Base-by-base conservation (phyloP, 2,888 invertebrate species). In the Heterodera filipjevi region DNA sequence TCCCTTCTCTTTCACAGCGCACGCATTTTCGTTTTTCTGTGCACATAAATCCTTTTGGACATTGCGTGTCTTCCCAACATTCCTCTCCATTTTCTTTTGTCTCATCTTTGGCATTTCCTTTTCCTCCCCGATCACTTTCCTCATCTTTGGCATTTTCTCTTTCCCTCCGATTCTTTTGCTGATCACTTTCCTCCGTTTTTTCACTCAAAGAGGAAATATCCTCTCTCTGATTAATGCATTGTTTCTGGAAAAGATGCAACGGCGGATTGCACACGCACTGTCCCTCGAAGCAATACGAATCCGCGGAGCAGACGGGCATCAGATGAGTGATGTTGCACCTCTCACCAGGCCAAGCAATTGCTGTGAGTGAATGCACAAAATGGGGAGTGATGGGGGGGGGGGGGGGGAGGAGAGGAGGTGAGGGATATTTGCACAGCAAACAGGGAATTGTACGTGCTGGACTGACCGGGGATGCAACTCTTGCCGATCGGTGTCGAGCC, bases 391-490 rank as follows among this genome's bases (percentile, higher is more conserved):
- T 30, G 46, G 30, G 30, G 14, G 32, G 49, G 44, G 71, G 71
- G 49, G 19, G 35, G 68, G 68, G 19, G 35, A 10, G 46, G 6
- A 8, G 6, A 27, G n/a, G 30, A 70, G 71, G 39, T 14, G 0
- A 16, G 44, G 19, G 14, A 39, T 6, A 39, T 39, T 39, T 3
- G 39, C 39, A 49, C 49, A 19, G 49, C 49, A 49, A 49, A 22
- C 16, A 19, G 49, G 59, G 27, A 49, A 3, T 5, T 16, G 32
- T 14, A 16, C 3, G 0, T 32, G 32, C 27, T 35, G 27, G 16
- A 49, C 77, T 74, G 79, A 89, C 89, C 89, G 82, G 87, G 82
- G 30, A 88, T 85, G 82, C 89, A 89, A 64, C 86, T 88, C 82
- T 89, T 88, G 71, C 87, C 89, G 49, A 86, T 83, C 35, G 89